phyloP scores from a whole-genome alignment of 2,888 invertebrate species.

The Orthonevra nobilis region DNA sequence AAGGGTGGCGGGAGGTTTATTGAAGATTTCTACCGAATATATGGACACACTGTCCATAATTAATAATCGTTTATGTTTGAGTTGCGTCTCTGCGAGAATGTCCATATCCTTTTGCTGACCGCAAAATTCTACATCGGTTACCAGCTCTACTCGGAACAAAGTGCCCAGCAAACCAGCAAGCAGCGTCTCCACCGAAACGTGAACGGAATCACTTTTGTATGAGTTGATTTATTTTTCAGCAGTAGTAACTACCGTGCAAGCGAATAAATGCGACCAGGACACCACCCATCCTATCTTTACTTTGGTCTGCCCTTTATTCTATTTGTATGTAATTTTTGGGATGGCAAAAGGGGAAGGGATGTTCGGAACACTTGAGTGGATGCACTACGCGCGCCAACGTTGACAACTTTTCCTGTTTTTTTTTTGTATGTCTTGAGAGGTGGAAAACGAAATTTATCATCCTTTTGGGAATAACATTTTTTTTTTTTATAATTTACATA shows the following conservation, averaged over 20 bases:
- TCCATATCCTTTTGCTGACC: conserved; percentile 58
- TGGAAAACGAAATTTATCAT: conserved; percentile 58
- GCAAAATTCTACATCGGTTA: conserved; percentile 42
- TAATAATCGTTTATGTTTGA: conserved; percentile 66
- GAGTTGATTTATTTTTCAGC: conserved; percentile 61
- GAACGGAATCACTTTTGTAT: conserved; percentile 58
- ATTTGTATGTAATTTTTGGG: conserved; percentile 14
- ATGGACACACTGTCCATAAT: conserved; percentile 61
- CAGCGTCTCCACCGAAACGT: conserved; percentile 50
- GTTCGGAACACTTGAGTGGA: conserved; percentile 31
- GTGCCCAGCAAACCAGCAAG: conserved; percentile 24
- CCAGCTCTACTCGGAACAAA: conserved; percentile 13
- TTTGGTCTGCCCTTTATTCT: background rate
- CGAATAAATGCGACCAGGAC: conserved; percentile 43
- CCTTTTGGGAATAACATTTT: conserved; percentile 50
- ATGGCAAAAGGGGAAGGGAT: conserved; percentile 3
- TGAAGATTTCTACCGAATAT: conserved; percentile 50
- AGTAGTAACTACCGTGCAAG: conserved; percentile 41
- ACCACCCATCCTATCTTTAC: conserved; percentile 6
- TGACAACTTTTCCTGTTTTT: conserved; percentile 46
- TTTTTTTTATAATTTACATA: conserved; percentile 51
- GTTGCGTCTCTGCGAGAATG: conserved; percentile 54
- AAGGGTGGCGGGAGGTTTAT: conserved; percentile 26
- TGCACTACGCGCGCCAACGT: conserved; percentile 40
- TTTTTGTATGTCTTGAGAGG: conserved; percentile 43